Percentiles rank a stretch among this genome's conserved stretches.
phyloP scores from a whole-genome alignment of 1,140 invertebrate genomes.

The Drosophila biarmipes region DNA sequence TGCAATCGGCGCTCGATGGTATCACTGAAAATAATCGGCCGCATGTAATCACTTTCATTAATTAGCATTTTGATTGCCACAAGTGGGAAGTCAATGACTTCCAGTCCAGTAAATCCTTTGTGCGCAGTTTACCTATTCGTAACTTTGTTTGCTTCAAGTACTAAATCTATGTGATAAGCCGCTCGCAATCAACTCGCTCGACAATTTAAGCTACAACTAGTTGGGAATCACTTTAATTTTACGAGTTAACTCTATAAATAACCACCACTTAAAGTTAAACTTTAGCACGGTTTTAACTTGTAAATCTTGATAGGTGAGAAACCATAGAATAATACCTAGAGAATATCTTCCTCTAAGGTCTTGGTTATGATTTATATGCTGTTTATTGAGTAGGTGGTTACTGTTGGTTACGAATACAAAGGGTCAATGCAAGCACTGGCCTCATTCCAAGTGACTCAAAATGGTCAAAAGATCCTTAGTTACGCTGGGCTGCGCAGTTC shows the following conservation, averaged over 20 bases:
- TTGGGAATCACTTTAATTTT: not conserved
- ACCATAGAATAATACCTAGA: too few relatives aligned
- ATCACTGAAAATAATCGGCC: constrained; percentile 2
- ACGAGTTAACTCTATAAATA: not conserved
- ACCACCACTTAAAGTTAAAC: not conserved
- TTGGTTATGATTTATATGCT: constrained; percentile 22
- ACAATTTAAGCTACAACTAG: not conserved
- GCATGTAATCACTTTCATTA: constrained; percentile 14
- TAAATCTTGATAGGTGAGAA: too few relatives aligned
- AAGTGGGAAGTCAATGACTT: constrained; percentile 21
- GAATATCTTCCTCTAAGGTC: not conserved
- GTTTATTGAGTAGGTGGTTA: constrained; percentile 44
- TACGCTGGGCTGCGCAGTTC: constrained; percentile 56
- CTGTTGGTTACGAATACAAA: constrained; percentile 33
- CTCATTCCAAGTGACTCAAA: constrained; percentile 1
- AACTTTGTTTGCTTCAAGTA: not conserved
- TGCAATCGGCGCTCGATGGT: not conserved
- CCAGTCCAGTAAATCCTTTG: not conserved
- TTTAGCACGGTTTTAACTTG: too few relatives aligned
- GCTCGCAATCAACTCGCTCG: not conserved
- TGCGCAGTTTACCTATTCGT: not conserved
- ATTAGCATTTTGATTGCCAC: constrained; percentile 24
- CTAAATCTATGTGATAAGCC: not conserved
- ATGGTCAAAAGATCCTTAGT: constrained; percentile 19
- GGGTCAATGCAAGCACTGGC: constrained; percentile 3